Conservation (phyloP, 1,140 invertebrate species). For the Brachionus rotundiformis region DNA sequence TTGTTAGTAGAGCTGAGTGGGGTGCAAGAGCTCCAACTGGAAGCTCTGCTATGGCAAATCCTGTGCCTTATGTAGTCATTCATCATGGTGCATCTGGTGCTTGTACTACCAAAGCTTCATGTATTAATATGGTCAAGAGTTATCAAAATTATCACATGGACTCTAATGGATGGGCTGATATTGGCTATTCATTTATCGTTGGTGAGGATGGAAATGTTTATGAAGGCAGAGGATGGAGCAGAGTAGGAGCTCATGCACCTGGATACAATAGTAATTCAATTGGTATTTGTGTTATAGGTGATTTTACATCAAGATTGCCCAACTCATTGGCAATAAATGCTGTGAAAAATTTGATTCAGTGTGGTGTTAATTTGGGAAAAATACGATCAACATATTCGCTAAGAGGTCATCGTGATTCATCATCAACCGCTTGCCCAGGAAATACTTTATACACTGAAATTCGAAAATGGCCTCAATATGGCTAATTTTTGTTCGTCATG, state of each 20-base stretch:
- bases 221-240: slow-evolving; percentile 57
- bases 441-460: slow-evolving; percentile 55
- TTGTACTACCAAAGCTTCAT: slow-evolving; percentile 54
- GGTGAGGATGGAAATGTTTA: slow-evolving; percentile 57
- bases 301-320: slow-evolving; percentile 54
- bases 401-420: slow-evolving; percentile 55
- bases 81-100: slow-evolving; percentile 57
- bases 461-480: slow-evolving; percentile 11
- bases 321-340: slow-evolving; percentile 54
- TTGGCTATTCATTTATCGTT: slow-evolving; percentile 57
- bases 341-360: slow-evolving; percentile 55
- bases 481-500: background rate
- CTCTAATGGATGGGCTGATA: slow-evolving; percentile 59
- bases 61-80: slow-evolving; percentile 73
- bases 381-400: slow-evolving; percentile 54
- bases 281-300: slow-evolving; percentile 71
- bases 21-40: slow-evolving; percentile 53
- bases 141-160: slow-evolving; percentile 75
- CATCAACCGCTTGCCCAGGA: slow-evolving; percentile 54
- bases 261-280: slow-evolving; percentile 71
- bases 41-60: slow-evolving; percentile 56
- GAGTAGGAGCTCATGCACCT: slow-evolving; percentile 69
- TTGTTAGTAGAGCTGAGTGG: slow-evolving; percentile 55
- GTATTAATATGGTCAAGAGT: slow-evolving; percentile 54
- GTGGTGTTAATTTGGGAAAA: slow-evolving; percentile 53